Percentiles rank a stretch among this genome's conserved stretches.
Evolutionary conservation across 1,140 invertebrate species (phyloP).

Genomic region (Spodoptera frugiperda): DNA sequence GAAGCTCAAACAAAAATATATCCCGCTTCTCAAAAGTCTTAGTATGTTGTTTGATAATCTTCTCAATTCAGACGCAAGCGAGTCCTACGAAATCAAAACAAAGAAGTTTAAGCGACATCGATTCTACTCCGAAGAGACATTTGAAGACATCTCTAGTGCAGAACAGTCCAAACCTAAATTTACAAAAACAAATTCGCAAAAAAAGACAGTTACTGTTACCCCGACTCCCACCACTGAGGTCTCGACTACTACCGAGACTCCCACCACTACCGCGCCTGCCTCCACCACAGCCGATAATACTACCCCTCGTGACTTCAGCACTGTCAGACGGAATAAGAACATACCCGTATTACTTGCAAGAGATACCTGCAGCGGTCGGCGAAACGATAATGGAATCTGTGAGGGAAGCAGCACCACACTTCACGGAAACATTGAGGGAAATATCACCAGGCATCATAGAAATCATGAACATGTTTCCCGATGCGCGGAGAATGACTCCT

Average conservation of each 20-base stretch:
- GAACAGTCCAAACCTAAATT: slow-evolving; percentile 51
- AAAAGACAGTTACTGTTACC: slow-evolving; percentile 75
- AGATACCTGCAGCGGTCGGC: slow-evolving; percentile 79
- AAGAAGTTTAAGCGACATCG: slow-evolving; percentile 60
- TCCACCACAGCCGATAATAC: slow-evolving; percentile 72
- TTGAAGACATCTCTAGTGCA: slow-evolving; percentile 59
- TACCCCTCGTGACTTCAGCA: slow-evolving; percentile 76
- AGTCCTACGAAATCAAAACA: slow-evolving; percentile 58
- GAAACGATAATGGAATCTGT: slow-evolving; percentile 80
- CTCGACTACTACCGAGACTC: slow-evolving; percentile 54
- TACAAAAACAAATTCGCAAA: slow-evolving; percentile 55
- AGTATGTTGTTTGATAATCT: slow-evolving; percentile 79
- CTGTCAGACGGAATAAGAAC: slow-evolving; percentile 79
- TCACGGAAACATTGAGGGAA: slow-evolving; percentile 76
- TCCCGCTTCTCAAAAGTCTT: slow-evolving; percentile 77
- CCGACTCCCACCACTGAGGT: slow-evolving; percentile 65
- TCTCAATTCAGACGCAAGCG: slow-evolving; percentile 64
- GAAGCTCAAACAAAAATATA: slow-evolving; percentile 68
- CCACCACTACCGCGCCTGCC: slow-evolving; percentile 67
- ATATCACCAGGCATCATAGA: slow-evolving; percentile 80
- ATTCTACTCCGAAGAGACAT: slow-evolving; percentile 50
- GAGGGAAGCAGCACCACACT: slow-evolving; percentile 77
- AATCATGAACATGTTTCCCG: slow-evolving; percentile 76
- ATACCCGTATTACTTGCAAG: slow-evolving; percentile 81
- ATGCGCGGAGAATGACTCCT: slow-evolving; percentile 63